Evolutionary conservation across 1,140 invertebrate species (phyloP).

Genomic region (Nylanderia fulva): DNA sequence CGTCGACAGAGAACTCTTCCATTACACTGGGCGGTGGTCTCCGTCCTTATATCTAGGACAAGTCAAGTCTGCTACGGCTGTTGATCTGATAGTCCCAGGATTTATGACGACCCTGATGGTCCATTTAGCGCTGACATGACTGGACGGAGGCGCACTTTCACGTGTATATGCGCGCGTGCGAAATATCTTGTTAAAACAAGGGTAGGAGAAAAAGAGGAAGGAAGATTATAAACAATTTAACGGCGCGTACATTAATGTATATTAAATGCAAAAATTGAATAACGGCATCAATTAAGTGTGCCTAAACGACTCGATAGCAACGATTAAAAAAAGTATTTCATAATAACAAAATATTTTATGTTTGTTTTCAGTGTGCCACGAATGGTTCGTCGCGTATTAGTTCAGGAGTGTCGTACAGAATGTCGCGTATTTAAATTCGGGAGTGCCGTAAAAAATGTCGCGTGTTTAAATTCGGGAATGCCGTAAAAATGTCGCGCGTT

Average conservation of each 20-base stretch:
- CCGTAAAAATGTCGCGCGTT: too few species aligned
- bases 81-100: slow-evolving; percentile 80
- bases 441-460: too few species aligned
- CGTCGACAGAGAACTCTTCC: slow-evolving; percentile 72
- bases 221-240: slow-evolving; percentile 70
- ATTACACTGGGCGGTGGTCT: slow-evolving; percentile 80
- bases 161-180: slow-evolving; percentile 62
- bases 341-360: too few species aligned
- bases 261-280: slow-evolving; percentile 69
- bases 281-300: slow-evolving; percentile 47
- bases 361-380: too few species aligned
- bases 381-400: too few species aligned
- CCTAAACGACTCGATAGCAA: background rate
- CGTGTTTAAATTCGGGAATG: too few species aligned
- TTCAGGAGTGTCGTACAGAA: too few species aligned
- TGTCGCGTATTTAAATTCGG: too few species aligned
- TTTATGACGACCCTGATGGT: slow-evolving; percentile 81
- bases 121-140: slow-evolving; percentile 80
- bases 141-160: slow-evolving; percentile 68
- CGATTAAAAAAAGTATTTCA: too few species aligned
- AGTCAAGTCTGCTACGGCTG: slow-evolving; percentile 67
- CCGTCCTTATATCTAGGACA: slow-evolving; percentile 80
- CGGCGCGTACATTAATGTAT: slow-evolving; percentile 62
- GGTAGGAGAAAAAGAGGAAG: slow-evolving; percentile 54
- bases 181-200: slow-evolving; percentile 79